These are phyloP conservation scores for Dicerorhinus sumatrensis DNA, from an alignment of 2,113 vertebrate genomes.

Conservation along the genomic window DNA sequence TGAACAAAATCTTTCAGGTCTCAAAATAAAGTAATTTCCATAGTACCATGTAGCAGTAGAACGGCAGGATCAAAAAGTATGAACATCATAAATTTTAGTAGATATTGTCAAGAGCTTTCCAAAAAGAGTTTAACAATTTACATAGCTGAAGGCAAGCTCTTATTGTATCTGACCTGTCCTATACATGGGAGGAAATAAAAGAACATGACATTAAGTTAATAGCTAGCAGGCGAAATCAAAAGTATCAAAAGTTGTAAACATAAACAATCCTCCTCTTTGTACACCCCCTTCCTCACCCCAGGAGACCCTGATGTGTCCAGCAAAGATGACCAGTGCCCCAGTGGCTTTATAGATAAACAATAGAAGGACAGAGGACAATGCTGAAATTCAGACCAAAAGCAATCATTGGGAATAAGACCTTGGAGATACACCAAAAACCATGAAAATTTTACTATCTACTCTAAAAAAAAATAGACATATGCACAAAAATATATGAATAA, in stretches of 20 bases:
- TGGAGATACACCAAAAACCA: background rate
- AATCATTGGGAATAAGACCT: background rate
- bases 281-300: background rate
- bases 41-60: background rate
- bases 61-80: background rate
- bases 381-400: background rate
- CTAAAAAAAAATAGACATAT: background rate
- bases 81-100: constrained; percentile 19
- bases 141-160: background rate
- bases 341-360: background rate
- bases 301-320: background rate
- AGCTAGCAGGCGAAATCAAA: background rate
- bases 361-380: background rate
- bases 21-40: background rate
- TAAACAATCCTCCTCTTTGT: background rate
- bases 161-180: background rate
- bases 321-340: background rate
- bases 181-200: background rate
- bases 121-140: background rate
- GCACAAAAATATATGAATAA: background rate
- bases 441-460: background rate
- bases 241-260: background rate
- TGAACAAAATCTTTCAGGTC: constrained; percentile 35
- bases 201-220: background rate
- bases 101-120: background rate